These are phyloP conservation scores for Chlamydotis undulata DNA, from an alignment of 2,113 vertebrate species.

Conservation along the genomic window DNA sequence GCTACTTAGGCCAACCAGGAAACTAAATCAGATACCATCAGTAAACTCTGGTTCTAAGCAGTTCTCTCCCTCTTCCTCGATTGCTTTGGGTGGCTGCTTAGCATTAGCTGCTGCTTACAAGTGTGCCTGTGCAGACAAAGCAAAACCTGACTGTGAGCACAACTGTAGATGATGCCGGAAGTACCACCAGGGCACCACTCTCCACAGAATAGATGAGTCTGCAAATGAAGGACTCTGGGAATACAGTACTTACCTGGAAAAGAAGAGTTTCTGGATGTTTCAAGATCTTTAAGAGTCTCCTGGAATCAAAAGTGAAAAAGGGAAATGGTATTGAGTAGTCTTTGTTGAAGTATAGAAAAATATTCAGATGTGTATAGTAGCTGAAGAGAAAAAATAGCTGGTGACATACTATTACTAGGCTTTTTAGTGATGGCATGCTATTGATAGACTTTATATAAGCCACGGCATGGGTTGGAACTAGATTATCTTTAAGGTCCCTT, in stretches of 20 bases:
- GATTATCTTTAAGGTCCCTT: background rate
- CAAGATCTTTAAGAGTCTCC: background rate
- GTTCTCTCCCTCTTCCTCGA: background rate
- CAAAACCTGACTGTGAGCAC: background rate
- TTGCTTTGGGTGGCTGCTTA: background rate
- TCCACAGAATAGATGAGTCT: background rate
- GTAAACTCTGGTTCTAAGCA: background rate
- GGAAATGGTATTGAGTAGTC: background rate
- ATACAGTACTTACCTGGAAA: background rate
- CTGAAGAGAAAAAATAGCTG: background rate
- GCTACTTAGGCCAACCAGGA: background rate
- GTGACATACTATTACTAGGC: background rate
- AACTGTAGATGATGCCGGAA: background rate
- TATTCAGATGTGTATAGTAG: background rate
- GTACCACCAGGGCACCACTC: background rate
- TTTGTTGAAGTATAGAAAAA: background rate
- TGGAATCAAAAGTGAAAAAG: background rate
- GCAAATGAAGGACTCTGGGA: background rate
- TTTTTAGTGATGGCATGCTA: background rate
- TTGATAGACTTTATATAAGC: background rate
- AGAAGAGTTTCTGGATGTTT: background rate
- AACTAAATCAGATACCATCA: background rate
- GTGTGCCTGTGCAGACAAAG: background rate
- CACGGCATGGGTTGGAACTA: fast-evolving
- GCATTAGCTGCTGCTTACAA: background rate